Percentiles rank a stretch among this genome's conserved stretches.
These are phyloP conservation scores for Leptothorax acervorum DNA, from an alignment of 2,888 invertebrate genomes.

Conservation along the genomic window DNA sequence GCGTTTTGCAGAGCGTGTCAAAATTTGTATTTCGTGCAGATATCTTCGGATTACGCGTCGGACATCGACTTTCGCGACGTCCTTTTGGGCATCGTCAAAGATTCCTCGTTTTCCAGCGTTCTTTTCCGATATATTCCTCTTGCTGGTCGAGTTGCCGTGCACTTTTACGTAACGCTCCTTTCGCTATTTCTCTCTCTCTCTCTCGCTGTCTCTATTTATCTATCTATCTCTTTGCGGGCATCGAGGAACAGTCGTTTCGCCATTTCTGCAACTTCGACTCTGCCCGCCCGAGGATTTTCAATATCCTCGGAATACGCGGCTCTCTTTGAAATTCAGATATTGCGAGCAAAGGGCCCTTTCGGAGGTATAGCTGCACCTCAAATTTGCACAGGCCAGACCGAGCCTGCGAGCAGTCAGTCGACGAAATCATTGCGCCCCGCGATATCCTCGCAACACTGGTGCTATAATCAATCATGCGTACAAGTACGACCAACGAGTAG, in stretches of 20 bases:
- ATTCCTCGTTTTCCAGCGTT: background rate
- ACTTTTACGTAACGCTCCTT: conserved; percentile 18
- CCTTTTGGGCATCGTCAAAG: background rate
- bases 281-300: conserved; percentile 36
- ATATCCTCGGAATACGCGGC: conserved; percentile 43
- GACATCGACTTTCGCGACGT: conserved; percentile 2
- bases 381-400: conserved; percentile 33
- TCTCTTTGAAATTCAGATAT: conserved; percentile 54
- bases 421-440: conserved; percentile 9
- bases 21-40: background rate
- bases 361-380: conserved; percentile 23
- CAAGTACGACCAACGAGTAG: background rate
- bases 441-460: background rate
- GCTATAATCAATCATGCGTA: background rate
- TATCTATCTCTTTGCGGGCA: conserved; percentile 19
- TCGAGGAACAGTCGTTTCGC: background rate
- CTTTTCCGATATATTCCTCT: conserved; percentile 14
- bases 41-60: background rate
- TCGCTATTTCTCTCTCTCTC: background rate
- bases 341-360: conserved; percentile 35
- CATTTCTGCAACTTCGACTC: conserved; percentile 20
- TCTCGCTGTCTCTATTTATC: background rate
- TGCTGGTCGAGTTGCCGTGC: background rate
- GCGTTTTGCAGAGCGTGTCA: background rate
- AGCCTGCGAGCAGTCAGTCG: conserved; percentile 19